These are phyloP conservation scores for Geotrypetes seraphini DNA, from an alignment of 2,797 vertebrate genomes.

Conservation along the genomic window DNA sequence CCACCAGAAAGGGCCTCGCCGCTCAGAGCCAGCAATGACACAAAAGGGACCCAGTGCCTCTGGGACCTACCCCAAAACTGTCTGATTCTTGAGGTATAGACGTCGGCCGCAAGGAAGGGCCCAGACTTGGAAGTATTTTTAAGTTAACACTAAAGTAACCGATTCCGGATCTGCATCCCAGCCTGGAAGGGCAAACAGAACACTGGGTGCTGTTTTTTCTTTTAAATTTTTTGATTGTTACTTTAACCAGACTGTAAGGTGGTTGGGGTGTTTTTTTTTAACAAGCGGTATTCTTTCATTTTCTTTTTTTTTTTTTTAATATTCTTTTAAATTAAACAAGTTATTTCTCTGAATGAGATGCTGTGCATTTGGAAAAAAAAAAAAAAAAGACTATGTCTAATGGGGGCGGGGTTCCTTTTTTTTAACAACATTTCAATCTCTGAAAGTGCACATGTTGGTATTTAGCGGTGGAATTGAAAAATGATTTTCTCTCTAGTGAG, in stretches of 20 bases:
- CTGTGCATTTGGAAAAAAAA: too few species aligned
- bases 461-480: too few species aligned
- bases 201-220: background rate
- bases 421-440: too few species aligned
- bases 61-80: background rate
- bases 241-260: background rate
- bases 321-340: too few species aligned
- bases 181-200: background rate
- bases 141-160: background rate
- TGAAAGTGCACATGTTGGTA: too few species aligned
- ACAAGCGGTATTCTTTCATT: too few species aligned
- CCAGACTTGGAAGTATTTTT: background rate
- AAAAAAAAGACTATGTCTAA: too few species aligned
- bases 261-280: too few species aligned
- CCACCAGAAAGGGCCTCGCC: background rate
- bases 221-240: background rate
- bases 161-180: background rate
- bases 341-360: too few species aligned
- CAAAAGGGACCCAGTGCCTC: background rate
- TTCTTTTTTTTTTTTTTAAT: too few species aligned
- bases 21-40: background rate
- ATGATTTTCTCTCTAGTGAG: too few species aligned
- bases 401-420: too few species aligned
- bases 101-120: background rate
- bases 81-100: slow-evolving; percentile 22